Evolutionary conservation across 2,888 invertebrate species (phyloP).

Genomic region (Eudemis profundana): DNA sequence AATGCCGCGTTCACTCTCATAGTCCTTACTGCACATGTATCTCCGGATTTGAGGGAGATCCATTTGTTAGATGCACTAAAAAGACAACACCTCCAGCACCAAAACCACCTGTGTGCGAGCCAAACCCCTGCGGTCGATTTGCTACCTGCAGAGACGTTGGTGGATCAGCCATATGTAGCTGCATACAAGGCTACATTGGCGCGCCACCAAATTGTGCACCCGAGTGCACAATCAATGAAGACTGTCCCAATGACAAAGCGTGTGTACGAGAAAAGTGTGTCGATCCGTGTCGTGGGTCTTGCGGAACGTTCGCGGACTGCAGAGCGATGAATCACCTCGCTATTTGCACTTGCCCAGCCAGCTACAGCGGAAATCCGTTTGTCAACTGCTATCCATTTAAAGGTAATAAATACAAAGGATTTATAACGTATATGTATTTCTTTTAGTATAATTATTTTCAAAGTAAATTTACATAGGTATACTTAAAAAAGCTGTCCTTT

Average conservation of each 20-base stretch:
- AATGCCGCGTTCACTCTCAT: conserved; percentile 89
- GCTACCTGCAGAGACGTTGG: conserved; percentile 85
- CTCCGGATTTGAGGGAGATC: conserved; percentile 90
- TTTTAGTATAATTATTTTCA: too few species aligned
- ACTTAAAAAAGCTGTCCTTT: conserved; percentile 27
- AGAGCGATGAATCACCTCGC: conserved; percentile 91
- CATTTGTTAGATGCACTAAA: conserved; percentile 85
- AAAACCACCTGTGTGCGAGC: conserved; percentile 81
- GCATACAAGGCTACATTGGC: conserved; percentile 87
- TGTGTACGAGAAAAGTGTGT: conserved; percentile 91
- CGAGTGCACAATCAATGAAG: conserved; percentile 91
- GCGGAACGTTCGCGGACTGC: conserved; percentile 89
- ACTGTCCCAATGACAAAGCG: conserved; percentile 89
- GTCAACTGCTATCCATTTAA: conserved; percentile 71
- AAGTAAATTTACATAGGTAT: too few species aligned
- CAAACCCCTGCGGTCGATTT: conserved; percentile 89
- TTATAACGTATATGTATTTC: too few species aligned
- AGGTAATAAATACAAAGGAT: conserved; percentile 55
- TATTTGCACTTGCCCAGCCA: conserved; percentile 88
- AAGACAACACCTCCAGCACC: conserved; percentile 84
- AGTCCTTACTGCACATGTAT: conserved; percentile 91
- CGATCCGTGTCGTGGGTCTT: conserved; percentile 89
- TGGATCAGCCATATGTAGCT: conserved; percentile 86
- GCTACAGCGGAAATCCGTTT: conserved; percentile 91
- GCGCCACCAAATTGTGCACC: conserved; percentile 90